Percentiles rank a stretch among this genome's conserved stretches.
phyloP scores from a whole-genome alignment of 2,797 vertebrate genomes.

The Enteromius fasciolatus region DNA sequence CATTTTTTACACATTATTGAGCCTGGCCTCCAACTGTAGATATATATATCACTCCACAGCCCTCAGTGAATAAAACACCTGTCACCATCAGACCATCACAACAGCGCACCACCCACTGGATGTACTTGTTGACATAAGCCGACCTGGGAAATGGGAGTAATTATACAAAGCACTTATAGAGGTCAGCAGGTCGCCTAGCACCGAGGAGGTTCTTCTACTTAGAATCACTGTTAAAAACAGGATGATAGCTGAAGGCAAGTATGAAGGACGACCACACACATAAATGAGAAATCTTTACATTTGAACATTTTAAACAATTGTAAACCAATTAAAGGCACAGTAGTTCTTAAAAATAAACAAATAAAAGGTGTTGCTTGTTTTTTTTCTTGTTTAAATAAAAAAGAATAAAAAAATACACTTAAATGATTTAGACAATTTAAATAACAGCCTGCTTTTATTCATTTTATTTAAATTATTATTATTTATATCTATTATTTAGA shows the following conservation, averaged over 20 bases:
- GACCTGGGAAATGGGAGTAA: constrained; percentile 66
- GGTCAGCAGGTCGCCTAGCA: constrained; percentile 61
- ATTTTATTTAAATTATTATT: too few relatives aligned
- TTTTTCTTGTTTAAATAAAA: neutral
- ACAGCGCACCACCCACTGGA: constrained; percentile 42
- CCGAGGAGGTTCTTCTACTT: constrained; percentile 8
- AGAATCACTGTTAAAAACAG: constrained; percentile 5
- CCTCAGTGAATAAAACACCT: constrained; percentile 56
- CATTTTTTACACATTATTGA: constrained; percentile 56
- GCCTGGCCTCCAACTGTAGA: constrained; percentile 30
- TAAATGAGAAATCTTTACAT: neutral
- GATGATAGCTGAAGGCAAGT: neutral
- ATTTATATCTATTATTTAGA: too few relatives aligned
- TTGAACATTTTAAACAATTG: neutral
- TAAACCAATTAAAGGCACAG: neutral
- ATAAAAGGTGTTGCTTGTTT: neutral
- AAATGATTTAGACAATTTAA: neutral
- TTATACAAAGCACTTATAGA: constrained; percentile 57
- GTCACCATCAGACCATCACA: constrained; percentile 61
- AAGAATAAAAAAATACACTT: neutral
- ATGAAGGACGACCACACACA: constrained; percentile 19
- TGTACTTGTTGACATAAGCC: constrained; percentile 48
- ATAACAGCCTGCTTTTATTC: too few relatives aligned
- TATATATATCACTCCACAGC: constrained; percentile 37
- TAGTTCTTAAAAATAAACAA: neutral